phyloP scores from a whole-genome alignment of 2,113 vertebrate species.

The Dipodomys spectabilis region DNA sequence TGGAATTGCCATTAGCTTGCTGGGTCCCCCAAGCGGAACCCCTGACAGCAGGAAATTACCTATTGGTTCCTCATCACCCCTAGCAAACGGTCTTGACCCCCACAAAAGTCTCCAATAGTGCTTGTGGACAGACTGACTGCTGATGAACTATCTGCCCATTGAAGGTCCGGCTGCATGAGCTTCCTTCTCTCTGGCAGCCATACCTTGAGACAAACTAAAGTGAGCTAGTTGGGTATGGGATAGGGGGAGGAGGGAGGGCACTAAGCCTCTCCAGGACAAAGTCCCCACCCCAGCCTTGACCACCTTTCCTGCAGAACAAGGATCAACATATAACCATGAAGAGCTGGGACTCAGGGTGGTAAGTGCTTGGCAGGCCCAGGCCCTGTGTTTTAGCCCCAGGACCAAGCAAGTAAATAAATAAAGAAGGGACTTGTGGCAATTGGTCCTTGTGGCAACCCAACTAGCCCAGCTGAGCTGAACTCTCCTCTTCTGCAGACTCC shows the following conservation, averaged over 20 bases:
- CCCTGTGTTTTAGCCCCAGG: background rate
- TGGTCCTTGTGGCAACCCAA: background rate
- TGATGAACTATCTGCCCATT: background rate
- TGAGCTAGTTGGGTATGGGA: background rate
- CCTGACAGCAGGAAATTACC: background rate
- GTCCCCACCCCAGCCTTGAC: background rate
- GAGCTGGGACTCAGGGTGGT: background rate
- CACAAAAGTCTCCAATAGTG: background rate
- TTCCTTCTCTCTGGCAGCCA: background rate
- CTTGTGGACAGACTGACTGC: background rate
- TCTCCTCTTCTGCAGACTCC: background rate
- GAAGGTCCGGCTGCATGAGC: background rate
- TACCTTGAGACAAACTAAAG: too few relatives aligned
- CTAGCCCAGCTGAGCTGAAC: background rate
- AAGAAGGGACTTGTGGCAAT: too few relatives aligned
- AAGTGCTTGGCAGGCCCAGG: too few relatives aligned
- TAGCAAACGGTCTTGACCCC: background rate
- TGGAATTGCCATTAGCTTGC: background rate
- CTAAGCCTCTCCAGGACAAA: too few relatives aligned
- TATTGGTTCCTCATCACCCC: background rate
- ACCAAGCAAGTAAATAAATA: background rate
- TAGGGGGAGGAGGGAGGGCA: background rate
- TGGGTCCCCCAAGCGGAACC: background rate
- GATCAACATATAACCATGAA: background rate
- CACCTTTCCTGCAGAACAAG: background rate